phyloP scores from a whole-genome alignment of 2,888 invertebrate genomes.

The Tenthredo mesomela region DNA sequence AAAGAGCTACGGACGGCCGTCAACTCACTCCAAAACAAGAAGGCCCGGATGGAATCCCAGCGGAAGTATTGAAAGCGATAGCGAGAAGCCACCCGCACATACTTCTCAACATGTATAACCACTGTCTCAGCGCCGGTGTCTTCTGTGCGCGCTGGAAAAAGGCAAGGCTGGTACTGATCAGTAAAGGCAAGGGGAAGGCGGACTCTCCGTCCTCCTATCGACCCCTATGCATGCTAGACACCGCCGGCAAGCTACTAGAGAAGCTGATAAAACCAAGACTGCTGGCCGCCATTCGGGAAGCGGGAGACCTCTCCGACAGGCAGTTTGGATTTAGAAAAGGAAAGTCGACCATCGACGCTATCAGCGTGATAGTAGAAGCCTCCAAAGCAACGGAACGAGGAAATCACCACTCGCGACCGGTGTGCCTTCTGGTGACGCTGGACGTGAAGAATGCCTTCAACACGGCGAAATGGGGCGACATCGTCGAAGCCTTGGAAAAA shows the following conservation, averaged over 20 bases:
- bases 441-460: no score
- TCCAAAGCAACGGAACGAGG: conserved; percentile 55
- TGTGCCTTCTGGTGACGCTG: no score
- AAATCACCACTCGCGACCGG: background rate
- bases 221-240: background rate
- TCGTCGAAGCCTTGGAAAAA: no score
- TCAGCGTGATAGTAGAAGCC: conserved; percentile 42
- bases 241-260: conserved; percentile 24
- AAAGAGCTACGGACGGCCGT: background rate
- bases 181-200: background rate
- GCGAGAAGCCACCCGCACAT: background rate
- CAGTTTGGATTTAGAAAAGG: conserved; percentile 56
- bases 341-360: conserved; percentile 52
- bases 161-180: conserved; percentile 57
- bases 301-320: conserved; percentile 42
- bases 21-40: background rate
- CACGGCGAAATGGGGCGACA: no score
- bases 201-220: conserved; percentile 9
- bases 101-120: background rate
- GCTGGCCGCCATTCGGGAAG: background rate
- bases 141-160: conserved; percentile 39
- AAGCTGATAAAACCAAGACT: background rate
- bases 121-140: background rate
- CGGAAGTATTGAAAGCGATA: background rate
- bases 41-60: background rate